A percentile compares a stretch with the other conserved stretches of the same genome.
These are phyloP conservation scores for Athalia circularis DNA, from an alignment of 2,888 invertebrate species.

Conservation along the genomic window DNA sequence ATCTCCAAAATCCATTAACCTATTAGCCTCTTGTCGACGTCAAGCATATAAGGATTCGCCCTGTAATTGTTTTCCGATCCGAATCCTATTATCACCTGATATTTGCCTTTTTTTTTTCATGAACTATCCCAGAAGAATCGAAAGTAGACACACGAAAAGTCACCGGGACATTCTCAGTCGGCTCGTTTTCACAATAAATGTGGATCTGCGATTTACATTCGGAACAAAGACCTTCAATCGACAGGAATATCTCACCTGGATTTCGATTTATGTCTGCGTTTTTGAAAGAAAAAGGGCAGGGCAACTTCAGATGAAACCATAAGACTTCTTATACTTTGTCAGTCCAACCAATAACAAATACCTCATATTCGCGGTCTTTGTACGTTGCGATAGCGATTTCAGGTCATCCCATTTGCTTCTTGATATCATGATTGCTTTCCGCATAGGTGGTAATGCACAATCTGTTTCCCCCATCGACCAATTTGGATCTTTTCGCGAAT, in stretches of 20 bases:
- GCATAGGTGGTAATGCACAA: constrained; percentile 43
- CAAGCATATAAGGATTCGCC: constrained; percentile 49
- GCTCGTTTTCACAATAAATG: constrained; percentile 48
- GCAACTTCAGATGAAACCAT: constrained; percentile 51
- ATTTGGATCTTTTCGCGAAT: constrained; percentile 42
- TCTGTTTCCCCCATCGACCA: constrained; percentile 45
- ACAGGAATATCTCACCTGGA: constrained; percentile 17
- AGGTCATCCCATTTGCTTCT: constrained; percentile 36
- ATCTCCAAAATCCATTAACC: constrained; percentile 33
- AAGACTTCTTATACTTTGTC: constrained; percentile 49
- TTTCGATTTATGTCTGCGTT: constrained; percentile 48
- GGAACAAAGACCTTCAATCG: constrained; percentile 43
- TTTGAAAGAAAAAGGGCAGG: constrained; percentile 51
- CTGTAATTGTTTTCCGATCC: constrained; percentile 49
- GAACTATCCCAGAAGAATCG: constrained; percentile 51
- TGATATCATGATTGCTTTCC: constrained; percentile 35
- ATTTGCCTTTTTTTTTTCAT: constrained; percentile 51
- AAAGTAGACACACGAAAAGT: constrained; percentile 49
- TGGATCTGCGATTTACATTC: constrained; percentile 50
- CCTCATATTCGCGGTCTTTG: constrained; percentile 46
- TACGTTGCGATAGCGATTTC: constrained; percentile 39
- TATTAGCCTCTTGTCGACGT: constrained; percentile 27
- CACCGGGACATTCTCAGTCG: constrained; percentile 20
- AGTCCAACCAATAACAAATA: constrained; percentile 48
- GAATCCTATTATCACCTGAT: constrained; percentile 41